Conservation (phyloP, 2,888 invertebrate genomes). For the Lasius fuliginosus region DNA sequence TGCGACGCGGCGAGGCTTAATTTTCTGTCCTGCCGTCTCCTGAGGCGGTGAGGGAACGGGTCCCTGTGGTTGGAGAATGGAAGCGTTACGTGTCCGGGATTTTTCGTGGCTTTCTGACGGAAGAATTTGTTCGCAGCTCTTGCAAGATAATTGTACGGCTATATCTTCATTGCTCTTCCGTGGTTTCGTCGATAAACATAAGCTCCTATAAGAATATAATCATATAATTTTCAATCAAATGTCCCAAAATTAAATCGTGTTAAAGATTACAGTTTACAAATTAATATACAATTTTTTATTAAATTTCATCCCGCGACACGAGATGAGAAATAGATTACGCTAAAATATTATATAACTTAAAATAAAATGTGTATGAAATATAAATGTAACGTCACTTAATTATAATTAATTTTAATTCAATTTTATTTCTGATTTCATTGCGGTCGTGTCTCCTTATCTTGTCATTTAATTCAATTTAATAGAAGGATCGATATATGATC, state of each 20-base stretch:
- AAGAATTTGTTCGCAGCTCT: slow-evolving; percentile 32
- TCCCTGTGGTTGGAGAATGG: not conserved
- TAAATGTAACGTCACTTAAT: slow-evolving; percentile 15
- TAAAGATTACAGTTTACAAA: slow-evolving; percentile 1
- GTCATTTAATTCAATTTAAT: slow-evolving; percentile 20
- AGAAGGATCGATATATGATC: not conserved
- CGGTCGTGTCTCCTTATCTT: not conserved
- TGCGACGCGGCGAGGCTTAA: slow-evolving; percentile 40
- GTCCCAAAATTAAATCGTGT: not conserved
- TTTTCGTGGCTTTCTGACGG: slow-evolving; percentile 30
- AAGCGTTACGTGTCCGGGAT: slow-evolving; percentile 42
- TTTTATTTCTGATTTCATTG: slow-evolving; percentile 12
- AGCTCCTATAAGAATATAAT: not conserved
- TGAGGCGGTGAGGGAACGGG: slow-evolving; percentile 11
- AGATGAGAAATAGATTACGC: not conserved
- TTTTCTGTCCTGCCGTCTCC: slow-evolving; percentile 51
- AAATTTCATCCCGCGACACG: not conserved
- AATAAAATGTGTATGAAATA: slow-evolving; percentile 20
- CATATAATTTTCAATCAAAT: not conserved
- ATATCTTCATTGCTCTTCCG: not conserved
- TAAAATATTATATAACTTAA: slow-evolving; percentile 25
- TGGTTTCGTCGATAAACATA: not conserved
- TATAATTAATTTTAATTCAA: slow-evolving; percentile 18
- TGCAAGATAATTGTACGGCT: slow-evolving; percentile 19
- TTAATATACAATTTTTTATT: slow-evolving; percentile 3